Base-by-base conservation (phyloP, 2,888 invertebrate genomes). In the Nemapogon koenigi region DNA sequence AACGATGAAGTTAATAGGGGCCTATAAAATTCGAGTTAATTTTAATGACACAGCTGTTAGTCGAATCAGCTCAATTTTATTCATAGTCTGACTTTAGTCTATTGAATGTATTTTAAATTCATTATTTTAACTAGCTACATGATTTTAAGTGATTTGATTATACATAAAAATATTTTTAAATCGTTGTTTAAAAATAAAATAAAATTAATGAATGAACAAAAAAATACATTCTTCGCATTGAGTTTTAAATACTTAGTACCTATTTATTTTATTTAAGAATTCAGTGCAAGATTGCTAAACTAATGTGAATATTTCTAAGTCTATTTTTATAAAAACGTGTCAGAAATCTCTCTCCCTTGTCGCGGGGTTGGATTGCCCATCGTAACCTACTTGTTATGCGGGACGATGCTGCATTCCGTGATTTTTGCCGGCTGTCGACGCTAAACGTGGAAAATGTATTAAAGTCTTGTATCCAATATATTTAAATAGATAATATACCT, bases 391-490 rank as follows among this genome's bases (percentile, higher is more conserved):
- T 79, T 76, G 63, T 64, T 76, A 79, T 79, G 68, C 78, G 63
- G 66, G 62, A 52, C 67, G 59, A 56, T 51, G 53, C 43, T 49
- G 44, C 47, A 50, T 62, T 60, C 62, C 68, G 73, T 76, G 78
- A 79, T 80, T 78, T 75, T 47, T 71, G 65, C 58, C 55, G 62
- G 59, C 62, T 61, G 71, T 69, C 72, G 68, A 61, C 75, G 64
- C 58, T 53, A 57, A 55, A 55, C 57, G 57, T 57, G 62, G 22
- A 22, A 72, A 73, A 76, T 73, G 69, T 75, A 73, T 73, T 75
- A 73, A 71, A 64, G 53, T 64, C n/a, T n/a, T n/a, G n/a, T n/a
- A n/a, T n/a, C n/a, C n/a, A n/a, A n/a, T n/a, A n/a, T n/a, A n/a
- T n/a, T n/a, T n/a, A n/a, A n/a, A n/a, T n/a, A n/a, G n/a, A n/a